A percentile compares a stretch with the other conserved stretches of the same genome.
phyloP scores from a whole-genome alignment of 2,888 invertebrate species.

The Schizotus pectinicornis region DNA sequence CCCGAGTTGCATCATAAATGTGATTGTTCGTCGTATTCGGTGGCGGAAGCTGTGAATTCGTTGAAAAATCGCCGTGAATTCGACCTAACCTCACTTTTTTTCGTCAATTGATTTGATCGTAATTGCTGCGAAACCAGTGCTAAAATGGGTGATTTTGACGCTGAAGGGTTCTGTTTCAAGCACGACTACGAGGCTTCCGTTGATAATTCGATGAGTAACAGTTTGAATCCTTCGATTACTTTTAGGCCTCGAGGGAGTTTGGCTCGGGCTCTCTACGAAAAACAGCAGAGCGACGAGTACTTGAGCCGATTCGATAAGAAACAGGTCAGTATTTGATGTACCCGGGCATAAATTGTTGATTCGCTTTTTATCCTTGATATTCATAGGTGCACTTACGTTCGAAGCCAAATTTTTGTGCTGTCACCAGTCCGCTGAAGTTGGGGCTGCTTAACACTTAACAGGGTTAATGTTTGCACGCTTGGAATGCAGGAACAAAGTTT shows the following conservation, averaged over 20 bases:
- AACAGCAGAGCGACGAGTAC: conserved; percentile 73
- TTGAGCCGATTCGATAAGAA: conserved; percentile 71
- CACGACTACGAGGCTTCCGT: neutral
- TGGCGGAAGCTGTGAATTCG: neutral
- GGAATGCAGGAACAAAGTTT: no score
- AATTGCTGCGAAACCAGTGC: neutral
- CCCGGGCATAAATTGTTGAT: neutral
- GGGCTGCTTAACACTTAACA: no score
- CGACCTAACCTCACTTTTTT: conserved; percentile 36
- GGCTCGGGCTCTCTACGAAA: conserved; percentile 75
- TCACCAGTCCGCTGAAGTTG: no score
- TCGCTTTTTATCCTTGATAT: neutral
- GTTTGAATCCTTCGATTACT: conserved; percentile 38
- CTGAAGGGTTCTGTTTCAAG: conserved; percentile 11
- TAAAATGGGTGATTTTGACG: conserved; percentile 13
- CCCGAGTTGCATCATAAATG: conserved; percentile 1
- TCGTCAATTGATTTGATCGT: neutral
- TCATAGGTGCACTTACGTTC: no score
- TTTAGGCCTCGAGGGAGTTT: conserved; percentile 74
- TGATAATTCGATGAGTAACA: neutral
- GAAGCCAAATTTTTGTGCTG: no score
- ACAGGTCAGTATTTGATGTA: conserved; percentile 64
- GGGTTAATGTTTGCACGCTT: no score
- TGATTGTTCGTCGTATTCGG: conserved; percentile 1
- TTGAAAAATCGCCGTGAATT: neutral